Conservation (phyloP, 2,797 vertebrate genomes). For the Chromobotia macracanthus region DNA sequence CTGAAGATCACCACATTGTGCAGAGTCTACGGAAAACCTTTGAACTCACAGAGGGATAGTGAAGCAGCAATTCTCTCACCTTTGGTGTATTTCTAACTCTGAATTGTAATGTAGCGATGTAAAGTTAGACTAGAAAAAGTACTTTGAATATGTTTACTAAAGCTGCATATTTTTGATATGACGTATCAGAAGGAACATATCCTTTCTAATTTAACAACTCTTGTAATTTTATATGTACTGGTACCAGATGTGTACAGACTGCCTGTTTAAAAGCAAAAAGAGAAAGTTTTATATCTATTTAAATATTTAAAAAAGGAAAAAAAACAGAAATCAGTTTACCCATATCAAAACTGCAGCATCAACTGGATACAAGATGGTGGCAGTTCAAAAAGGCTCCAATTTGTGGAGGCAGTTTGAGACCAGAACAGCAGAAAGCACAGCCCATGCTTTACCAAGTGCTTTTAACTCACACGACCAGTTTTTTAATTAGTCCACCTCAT, state of each 20-base stretch:
- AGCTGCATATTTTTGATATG: constrained; percentile 93
- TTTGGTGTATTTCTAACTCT: constrained; percentile 65
- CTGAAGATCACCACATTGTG: constrained; percentile 52
- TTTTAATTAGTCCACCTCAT: constrained; percentile 50
- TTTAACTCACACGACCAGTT: constrained; percentile 55
- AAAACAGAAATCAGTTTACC: constrained; percentile 65
- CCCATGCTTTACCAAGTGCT: constrained; percentile 65
- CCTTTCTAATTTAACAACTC: constrained; percentile 85
- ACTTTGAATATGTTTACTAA: constrained; percentile 86
- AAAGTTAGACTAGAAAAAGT: constrained; percentile 80
- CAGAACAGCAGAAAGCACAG: constrained; percentile 46
- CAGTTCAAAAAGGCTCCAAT: constrained; percentile 59
- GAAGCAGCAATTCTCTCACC: constrained; percentile 59
- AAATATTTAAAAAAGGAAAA: constrained; percentile 79
- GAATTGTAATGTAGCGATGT: constrained; percentile 86
- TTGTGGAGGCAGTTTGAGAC: constrained; percentile 23
- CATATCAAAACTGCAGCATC: constrained; percentile 60
- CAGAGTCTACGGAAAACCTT: constrained; percentile 37
- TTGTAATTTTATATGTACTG: constrained; percentile 83
- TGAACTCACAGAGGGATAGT: constrained; percentile 51
- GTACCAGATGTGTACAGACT: constrained; percentile 85
- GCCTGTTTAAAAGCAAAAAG: constrained; percentile 71
- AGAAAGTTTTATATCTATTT: constrained; percentile 81
- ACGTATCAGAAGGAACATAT: constrained; percentile 80
- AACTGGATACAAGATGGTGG: constrained; percentile 57